A percentile compares a stretch with the other conserved stretches of the same genome.
These are phyloP conservation scores for Takifugu bimaculatus DNA, from an alignment of 2,113 vertebrate genomes.

Conservation along the genomic window DNA sequence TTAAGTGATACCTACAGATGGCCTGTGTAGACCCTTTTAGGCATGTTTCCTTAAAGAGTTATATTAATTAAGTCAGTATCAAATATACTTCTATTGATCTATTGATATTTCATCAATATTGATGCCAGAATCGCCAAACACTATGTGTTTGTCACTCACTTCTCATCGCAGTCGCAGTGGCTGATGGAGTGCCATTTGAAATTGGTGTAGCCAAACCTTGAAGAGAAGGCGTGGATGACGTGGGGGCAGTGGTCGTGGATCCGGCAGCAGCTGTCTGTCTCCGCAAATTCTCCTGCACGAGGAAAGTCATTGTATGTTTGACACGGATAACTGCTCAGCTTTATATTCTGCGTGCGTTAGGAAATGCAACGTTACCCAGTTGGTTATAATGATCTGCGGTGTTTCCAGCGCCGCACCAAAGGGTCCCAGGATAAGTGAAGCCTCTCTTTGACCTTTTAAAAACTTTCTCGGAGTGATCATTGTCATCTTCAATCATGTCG, in stretches of 20 bases:
- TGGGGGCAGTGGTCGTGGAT: constrained; percentile 86
- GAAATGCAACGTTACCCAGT: constrained; percentile 66
- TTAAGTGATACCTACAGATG: too few relatives aligned
- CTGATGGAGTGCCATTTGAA: constrained; percentile 86
- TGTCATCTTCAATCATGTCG: background rate
- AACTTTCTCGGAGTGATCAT: constrained; percentile 3
- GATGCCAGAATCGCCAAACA: too few relatives aligned
- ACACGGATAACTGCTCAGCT: background rate
- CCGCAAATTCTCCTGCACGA: constrained; percentile 79
- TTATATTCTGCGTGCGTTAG: background rate
- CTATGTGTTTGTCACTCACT: constrained; percentile 68
- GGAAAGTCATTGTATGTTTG: background rate
- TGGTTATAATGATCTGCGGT: constrained; percentile 77
- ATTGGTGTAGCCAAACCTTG: constrained; percentile 82
- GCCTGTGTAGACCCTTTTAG: too few relatives aligned
- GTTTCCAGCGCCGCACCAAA: constrained; percentile 84
- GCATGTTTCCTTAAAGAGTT: too few relatives aligned
- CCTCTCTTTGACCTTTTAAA: constrained; percentile 73
- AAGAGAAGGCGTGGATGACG: constrained; percentile 84
- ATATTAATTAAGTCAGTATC: too few relatives aligned
- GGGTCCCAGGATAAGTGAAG: constrained; percentile 81
- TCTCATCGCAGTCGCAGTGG: constrained; percentile 87
- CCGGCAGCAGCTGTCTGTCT: constrained; percentile 86
- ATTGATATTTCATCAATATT: too few relatives aligned
- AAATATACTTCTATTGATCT: too few relatives aligned